Percentiles rank a stretch among this genome's conserved stretches.
These are phyloP conservation scores for Bungarus multicinctus DNA, from an alignment of 2,113 vertebrate species.

Conservation along the genomic window DNA sequence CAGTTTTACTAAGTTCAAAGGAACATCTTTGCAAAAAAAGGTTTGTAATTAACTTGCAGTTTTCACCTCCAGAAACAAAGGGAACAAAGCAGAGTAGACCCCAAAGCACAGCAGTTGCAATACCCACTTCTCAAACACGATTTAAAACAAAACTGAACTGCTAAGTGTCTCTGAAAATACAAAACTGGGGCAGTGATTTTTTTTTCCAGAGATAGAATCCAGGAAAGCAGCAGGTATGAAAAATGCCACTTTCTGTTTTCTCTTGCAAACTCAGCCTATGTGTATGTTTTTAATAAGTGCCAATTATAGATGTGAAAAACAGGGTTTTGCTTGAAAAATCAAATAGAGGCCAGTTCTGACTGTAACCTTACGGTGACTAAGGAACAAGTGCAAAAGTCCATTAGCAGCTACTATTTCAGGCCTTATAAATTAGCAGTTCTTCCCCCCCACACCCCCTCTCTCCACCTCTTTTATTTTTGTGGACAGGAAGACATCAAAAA, in stretches of 20 bases:
- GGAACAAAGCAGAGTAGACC: neutral
- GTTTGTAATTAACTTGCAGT: neutral
- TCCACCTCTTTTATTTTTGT: constrained; percentile 4
- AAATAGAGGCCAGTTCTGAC: constrained; percentile 60
- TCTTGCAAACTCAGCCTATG: constrained; percentile 23
- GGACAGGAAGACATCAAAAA: constrained; percentile 62
- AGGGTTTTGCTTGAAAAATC: constrained; percentile 61
- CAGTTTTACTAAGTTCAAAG: neutral
- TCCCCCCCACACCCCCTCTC: neutral
- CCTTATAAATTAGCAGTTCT: constrained; percentile 61
- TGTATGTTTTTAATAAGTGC: constrained; percentile 43
- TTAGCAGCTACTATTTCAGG: constrained; percentile 66
- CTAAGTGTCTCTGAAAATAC: neutral
- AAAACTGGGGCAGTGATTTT: neutral
- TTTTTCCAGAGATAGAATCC: neutral
- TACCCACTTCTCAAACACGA: neutral
- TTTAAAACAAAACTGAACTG: neutral
- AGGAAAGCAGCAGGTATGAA: neutral
- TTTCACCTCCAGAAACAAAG: neutral
- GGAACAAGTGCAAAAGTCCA: constrained; percentile 62
- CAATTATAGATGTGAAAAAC: constrained; percentile 47
- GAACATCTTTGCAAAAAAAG: neutral
- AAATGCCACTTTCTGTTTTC: constrained; percentile 50
- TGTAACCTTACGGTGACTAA: constrained; percentile 63
- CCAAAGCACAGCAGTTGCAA: neutral